phyloP scores from a whole-genome alignment of 2,888 invertebrate genomes.

The Zaprionus lineosus region DNA sequence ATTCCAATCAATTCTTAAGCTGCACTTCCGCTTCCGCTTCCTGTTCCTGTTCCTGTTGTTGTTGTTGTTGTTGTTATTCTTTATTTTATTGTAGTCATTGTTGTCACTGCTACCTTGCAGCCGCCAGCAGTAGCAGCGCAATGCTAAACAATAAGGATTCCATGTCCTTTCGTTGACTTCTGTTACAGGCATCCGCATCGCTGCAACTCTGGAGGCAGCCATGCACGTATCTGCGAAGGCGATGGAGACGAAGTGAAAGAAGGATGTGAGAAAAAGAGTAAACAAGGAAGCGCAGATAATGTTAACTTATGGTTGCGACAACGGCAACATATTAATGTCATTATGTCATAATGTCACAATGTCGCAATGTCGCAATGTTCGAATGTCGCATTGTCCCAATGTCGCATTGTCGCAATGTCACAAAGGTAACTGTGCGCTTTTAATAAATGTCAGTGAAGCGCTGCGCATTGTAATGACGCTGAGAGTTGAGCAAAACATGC shows the following conservation, averaged over 20 bases:
- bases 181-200: constrained; percentile 95
- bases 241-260: neutral
- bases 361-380: constrained; percentile 22
- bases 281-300: constrained; percentile 29
- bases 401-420: constrained; percentile 29
- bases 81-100: constrained; percentile 27
- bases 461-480: neutral
- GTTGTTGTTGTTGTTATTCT: constrained; percentile 9
- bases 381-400: too few species aligned
- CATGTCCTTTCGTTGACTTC: constrained; percentile 33
- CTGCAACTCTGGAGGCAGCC: constrained; percentile 98
- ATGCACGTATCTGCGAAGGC: constrained; percentile 90
- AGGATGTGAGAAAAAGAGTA: neutral
- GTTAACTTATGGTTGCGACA: constrained; percentile 46
- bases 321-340: constrained; percentile 40
- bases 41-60: constrained; percentile 9
- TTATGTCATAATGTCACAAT: constrained; percentile 14
- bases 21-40: constrained; percentile 19
- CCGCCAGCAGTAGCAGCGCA: constrained; percentile 38
- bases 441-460: too few species aligned
- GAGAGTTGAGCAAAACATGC: neutral
- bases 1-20: too few species aligned
- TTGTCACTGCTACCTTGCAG: constrained; percentile 59
- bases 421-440: constrained; percentile 13
- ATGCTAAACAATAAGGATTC: constrained; percentile 50